phyloP scores from a whole-genome alignment of 2,113 vertebrate genomes.

The Labeo catla region DNA sequence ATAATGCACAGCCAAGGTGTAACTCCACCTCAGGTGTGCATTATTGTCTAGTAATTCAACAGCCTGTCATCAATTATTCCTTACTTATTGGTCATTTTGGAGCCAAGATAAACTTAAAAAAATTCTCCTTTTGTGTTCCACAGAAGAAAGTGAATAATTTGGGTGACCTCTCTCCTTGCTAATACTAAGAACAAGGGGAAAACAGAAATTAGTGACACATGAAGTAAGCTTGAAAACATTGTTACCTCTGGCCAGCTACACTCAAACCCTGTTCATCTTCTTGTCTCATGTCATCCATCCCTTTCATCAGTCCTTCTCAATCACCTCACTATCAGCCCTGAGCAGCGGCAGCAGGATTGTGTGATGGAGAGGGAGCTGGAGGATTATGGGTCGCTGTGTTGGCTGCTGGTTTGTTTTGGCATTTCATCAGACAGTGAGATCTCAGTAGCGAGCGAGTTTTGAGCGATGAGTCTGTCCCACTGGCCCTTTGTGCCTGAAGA shows the following conservation, averaged over 20 bases:
- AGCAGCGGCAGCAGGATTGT: conserved; percentile 2
- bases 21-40: too few species aligned
- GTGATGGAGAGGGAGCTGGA: conserved; percentile 22
- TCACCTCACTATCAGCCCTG: conserved; percentile 31
- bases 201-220: not conserved
- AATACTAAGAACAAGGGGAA: not conserved
- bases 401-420: conserved; percentile 46
- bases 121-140: not conserved
- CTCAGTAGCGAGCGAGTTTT: conserved; percentile 14
- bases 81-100: not conserved
- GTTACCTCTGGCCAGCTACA: conserved; percentile 64
- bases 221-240: not conserved
- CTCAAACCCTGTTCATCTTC: conserved; percentile 53
- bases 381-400: conserved; percentile 10
- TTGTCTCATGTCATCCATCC: conserved; percentile 31
- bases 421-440: conserved; percentile 27
- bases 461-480: conserved; percentile 7
- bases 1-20: too few species aligned
- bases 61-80: too few species aligned
- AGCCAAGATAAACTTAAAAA: not conserved
- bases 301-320: conserved; percentile 7
- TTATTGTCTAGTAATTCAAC: too few species aligned
- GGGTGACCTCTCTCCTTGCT: not conserved
- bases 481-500: conserved; percentile 62
- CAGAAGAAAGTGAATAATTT: not conserved